Evolutionary conservation across 2,113 vertebrate genomes (phyloP), one percentile per base, ranked within the genome.

Genomic region (Brachyistius frenatus): DNA sequence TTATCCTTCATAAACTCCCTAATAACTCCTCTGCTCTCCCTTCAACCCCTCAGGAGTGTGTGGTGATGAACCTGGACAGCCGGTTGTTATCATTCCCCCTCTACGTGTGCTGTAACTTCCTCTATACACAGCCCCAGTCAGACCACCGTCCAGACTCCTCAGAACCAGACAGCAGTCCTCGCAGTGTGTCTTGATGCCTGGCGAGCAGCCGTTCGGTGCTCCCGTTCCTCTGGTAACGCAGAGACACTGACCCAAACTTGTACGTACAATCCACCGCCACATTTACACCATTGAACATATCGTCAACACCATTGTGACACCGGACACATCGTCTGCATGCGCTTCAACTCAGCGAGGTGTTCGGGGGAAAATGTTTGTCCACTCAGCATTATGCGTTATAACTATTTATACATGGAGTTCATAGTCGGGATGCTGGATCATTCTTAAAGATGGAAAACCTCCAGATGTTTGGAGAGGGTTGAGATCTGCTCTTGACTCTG

Each of bases 31-130:
- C 16, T 33, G 9, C 5, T 66, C n/a, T 83, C 36, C 32, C 33
- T 66, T 63, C 4, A 4, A 49, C 79, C 73, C 69, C 77, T 0
- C 79, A 99, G 98, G 98, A 99, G 86, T 97, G 98, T 76, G 95
- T 99, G 1, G 97, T 99, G 68, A 97, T 99, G 97, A 98, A 97
- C 78, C 88, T 99, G 95, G 97, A 99, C 94, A 98, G 97, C 73
- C 94, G 97, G 0, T 94, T 99, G 81, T 92, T 99, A 60, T 91
- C 96, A 32, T 99, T 99, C 92, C 98, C 98, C 0, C 95, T 99
- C 5, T 99, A 97, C 5, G 95, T 99, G 88, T 98, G 96, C 95
- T 99, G 98, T 89, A 99, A 99, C 89, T 99, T 99, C 94, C 91
- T 98, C 76, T 99, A 99, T 86, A 98, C 97, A 0, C 97, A 97